A percentile compares a stretch with the other conserved stretches of the same genome.
These are phyloP conservation scores for Patiria miniata DNA, from an alignment of 35 echinoderm and acorn worm genomes.

Conservation along the genomic window DNA sequence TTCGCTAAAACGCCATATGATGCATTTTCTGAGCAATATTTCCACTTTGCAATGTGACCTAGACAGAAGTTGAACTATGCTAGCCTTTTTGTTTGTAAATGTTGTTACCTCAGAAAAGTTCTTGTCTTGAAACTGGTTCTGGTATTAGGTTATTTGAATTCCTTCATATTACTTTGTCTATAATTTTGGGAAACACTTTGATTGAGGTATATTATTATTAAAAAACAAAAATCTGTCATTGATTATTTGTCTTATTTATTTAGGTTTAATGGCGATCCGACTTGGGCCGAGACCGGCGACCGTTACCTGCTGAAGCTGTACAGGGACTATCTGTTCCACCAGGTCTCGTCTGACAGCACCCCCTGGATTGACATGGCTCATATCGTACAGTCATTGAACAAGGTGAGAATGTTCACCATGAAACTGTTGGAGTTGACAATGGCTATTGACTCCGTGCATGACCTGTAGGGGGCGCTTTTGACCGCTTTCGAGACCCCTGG, in stretches of 20 bases:
- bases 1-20: too few species aligned
- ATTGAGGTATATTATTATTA: too few species aligned
- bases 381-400: constrained; percentile 94
- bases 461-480: not conserved
- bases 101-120: too few species aligned
- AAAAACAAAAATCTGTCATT: too few species aligned
- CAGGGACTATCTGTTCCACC: constrained; percentile 94
- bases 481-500: not conserved
- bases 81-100: too few species aligned
- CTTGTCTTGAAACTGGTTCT: too few species aligned
- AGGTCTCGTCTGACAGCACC: constrained; percentile 80
- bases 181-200: too few species aligned
- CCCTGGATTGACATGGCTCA: constrained; percentile 96
- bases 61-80: too few species aligned
- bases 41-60: too few species aligned
- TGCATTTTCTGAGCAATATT: too few species aligned
- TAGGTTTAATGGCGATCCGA: constrained; percentile 87
- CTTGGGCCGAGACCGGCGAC: constrained; percentile 97
- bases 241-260: not conserved
- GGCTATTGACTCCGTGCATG: not conserved
- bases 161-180: too few species aligned
- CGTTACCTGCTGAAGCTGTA: constrained; percentile 94
- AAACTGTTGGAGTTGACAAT: not conserved
- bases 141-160: too few species aligned
- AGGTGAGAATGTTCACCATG: constrained; percentile 47